These are phyloP conservation scores for Pseudachorutes palmiensis DNA, from an alignment of 1,140 invertebrate genomes.

Conservation along the genomic window DNA sequence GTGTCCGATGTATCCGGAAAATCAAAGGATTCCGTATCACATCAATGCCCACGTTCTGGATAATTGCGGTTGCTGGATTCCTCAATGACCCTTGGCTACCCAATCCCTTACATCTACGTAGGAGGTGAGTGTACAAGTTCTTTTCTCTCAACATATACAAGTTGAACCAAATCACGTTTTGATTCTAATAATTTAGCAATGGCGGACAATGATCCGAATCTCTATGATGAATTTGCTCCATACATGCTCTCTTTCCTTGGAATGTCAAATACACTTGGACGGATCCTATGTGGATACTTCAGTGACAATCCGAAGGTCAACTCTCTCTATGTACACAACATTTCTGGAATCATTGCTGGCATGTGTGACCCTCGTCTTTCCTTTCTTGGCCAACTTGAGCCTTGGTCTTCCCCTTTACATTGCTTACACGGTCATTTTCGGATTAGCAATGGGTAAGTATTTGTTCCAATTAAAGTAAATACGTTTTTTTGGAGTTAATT, in stretches of 20 bases:
- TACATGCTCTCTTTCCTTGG: conserved; percentile 68
- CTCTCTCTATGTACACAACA: conserved; percentile 75
- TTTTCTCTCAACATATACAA: not conserved
- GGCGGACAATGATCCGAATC: not conserved
- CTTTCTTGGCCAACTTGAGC: not conserved
- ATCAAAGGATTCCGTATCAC: not conserved
- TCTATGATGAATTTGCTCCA: conserved; percentile 42
- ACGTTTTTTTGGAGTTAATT: not conserved
- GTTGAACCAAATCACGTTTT: not conserved
- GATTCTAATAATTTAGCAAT: not conserved
- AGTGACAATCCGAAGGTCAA: conserved; percentile 83
- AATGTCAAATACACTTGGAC: conserved; percentile 74
- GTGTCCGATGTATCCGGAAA: not conserved
- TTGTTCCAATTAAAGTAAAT: not conserved
- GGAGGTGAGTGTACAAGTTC: not conserved
- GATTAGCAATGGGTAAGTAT: not conserved
- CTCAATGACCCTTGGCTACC: conserved; percentile 1
- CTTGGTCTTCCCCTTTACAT: not conserved
- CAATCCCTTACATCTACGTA: not conserved
- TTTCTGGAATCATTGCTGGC: conserved; percentile 71
- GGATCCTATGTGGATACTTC: conserved; percentile 72
- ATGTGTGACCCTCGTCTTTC: conserved; percentile 41
- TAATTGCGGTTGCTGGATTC: not conserved
- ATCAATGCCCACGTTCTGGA: not conserved
- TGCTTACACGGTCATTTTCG: not conserved